These are phyloP conservation scores for Emydoidea blandingii DNA, from an alignment of 2,797 vertebrate genomes.

Conservation along the genomic window DNA sequence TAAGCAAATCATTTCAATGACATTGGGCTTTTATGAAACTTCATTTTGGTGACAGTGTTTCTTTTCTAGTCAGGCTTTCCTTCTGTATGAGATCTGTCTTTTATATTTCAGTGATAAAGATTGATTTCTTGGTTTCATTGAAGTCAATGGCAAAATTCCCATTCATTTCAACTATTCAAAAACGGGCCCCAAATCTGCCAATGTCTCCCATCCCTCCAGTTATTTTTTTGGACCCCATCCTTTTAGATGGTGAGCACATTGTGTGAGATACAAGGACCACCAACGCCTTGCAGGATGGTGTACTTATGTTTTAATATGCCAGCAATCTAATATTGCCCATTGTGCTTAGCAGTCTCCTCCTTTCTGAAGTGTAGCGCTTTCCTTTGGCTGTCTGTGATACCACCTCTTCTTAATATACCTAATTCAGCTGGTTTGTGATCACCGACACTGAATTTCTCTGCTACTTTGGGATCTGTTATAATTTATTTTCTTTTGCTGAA, in stretches of 20 bases:
- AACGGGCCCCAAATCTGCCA: neutral
- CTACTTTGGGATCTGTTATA: slow-evolving; percentile 33
- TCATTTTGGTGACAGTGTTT: neutral
- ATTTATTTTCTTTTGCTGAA: slow-evolving; percentile 41
- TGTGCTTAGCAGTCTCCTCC: neutral
- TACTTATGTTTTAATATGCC: slow-evolving; percentile 10
- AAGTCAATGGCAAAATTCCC: neutral
- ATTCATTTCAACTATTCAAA: neutral
- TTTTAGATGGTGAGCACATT: neutral
- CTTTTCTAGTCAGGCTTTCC: neutral
- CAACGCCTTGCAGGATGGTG: neutral
- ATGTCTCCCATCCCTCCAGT: neutral
- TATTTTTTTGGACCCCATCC: neutral
- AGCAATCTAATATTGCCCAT: neutral
- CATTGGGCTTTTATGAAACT: neutral
- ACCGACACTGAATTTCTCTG: slow-evolving; percentile 44
- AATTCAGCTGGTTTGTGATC: slow-evolving; percentile 40
- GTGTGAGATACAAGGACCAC: neutral
- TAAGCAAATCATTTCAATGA: neutral
- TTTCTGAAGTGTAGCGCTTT: neutral
- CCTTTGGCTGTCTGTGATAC: slow-evolving; percentile 35
- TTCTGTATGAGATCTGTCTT: neutral
- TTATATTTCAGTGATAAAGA: slow-evolving; percentile 1
- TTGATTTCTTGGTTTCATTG: neutral
- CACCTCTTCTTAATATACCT: slow-evolving; percentile 35